Evolutionary conservation across 2,888 invertebrate genomes (phyloP), one percentile per base, ranked within the genome.

Genomic region (Boloria selene): DNA sequence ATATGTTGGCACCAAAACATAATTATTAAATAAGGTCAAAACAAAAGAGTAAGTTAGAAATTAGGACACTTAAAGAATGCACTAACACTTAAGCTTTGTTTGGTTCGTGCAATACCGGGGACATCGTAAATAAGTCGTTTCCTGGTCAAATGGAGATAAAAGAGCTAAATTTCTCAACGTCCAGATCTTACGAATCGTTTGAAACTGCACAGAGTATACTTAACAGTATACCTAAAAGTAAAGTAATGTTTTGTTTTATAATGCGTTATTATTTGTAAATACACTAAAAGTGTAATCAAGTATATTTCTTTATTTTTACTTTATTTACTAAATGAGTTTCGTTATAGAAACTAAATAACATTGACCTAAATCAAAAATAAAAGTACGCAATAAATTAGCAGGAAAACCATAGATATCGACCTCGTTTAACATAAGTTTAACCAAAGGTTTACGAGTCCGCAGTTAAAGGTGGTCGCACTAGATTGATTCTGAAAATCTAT

Each of bases 401-500:
- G 59, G 17, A 50, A 59, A 38, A 26, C 13, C 18, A 38, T 59
- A 18, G 49, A 50, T 14, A 38, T 47, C 31, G 59, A 38, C 47
- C 47, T 38, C 59, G 47, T n/a, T 10, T 49, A 31, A 38, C 31
- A 59, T 50, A 13, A 49, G 45, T 58, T 49, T 50, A 73, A 73
- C 67, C 72, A 67, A 71, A 73, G 70, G 65, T 84, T 85, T 83
- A 86, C 78, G 75, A 74, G 75, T 87, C 81, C 82, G 75, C 63
- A 45, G 56, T 64, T 76, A 74, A 74, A 71, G 73, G 69, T 73
- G 73, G 74, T 72, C 70, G 66, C 70, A 64, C 52, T 71, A 59
- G 72, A 74, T 69, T 71, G 78, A 70, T 89, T 89, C 88, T 82
- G 76, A 81, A 83, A 86, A 87, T 75, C 85, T 67, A 84, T 90